These are phyloP conservation scores for Paracentrotus lividus DNA, from an alignment of 53 echinoderm and acorn worm genomes.

Conservation along the genomic window DNA sequence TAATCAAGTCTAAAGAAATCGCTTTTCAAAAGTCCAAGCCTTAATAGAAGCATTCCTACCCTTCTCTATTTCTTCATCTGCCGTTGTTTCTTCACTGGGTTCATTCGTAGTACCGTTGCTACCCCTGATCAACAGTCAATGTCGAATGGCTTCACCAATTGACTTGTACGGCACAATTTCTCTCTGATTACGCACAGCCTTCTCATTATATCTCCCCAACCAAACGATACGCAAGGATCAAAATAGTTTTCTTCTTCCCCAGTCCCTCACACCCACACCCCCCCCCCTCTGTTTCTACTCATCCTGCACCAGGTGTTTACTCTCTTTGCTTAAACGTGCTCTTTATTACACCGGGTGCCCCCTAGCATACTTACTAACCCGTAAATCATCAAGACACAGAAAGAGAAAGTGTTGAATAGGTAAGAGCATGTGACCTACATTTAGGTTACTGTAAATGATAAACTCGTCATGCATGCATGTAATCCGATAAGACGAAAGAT, in stretches of 20 bases:
- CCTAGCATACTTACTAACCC: too few species aligned
- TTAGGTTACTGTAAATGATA: too few species aligned
- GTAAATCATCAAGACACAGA: too few species aligned
- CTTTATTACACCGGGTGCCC: too few species aligned
- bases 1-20: constrained; percentile 55
- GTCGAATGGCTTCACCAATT: constrained; percentile 45
- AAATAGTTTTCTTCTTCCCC: background rate
- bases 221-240: background rate
- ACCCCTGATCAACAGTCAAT: constrained; percentile 9
- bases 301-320: too few species aligned
- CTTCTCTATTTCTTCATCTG: background rate
- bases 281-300: background rate
- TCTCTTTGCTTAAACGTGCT: too few species aligned
- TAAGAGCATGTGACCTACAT: too few species aligned
- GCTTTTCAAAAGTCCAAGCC: constrained; percentile 37
- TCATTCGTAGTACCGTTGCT: background rate
- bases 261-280: too few species aligned
- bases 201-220: constrained; percentile 2
- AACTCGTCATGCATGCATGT: too few species aligned
- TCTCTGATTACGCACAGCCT: constrained; percentile 35
- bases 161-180: constrained; percentile 49
- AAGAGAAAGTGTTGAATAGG: too few species aligned
- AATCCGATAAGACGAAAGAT: background rate
- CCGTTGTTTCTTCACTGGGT: background rate
- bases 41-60: constrained; percentile 24